Evolutionary conservation across 2,797 vertebrate species (phyloP), one percentile per base, ranked within the genome.

Genomic region (Malurus leucopterus): DNA sequence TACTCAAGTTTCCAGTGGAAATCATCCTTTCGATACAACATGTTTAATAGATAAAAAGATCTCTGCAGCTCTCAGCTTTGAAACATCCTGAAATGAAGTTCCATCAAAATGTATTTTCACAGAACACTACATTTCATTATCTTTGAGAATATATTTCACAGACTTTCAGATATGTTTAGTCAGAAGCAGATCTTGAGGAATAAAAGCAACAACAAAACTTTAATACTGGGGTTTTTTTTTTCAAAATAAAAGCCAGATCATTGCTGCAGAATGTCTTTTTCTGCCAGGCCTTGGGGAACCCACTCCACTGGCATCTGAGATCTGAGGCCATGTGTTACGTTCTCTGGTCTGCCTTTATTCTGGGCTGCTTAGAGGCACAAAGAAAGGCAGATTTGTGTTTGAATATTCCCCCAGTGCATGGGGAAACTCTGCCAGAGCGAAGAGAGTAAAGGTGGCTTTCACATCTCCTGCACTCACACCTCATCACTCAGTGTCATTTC

Each of bases 1-100:
- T 89, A 85, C 79, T 91, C 74, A 84, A 72, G 89, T 91, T 72
- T 69, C 77, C 87, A 91, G 70, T 53, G 71, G 67, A 87, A 92
- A 91, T 65, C 16, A 83, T 53, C 64, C 44, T 87, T 76, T 88
- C 69, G 58, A 72, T 83, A 84, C 58, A 92, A 84, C 46, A 41
- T 78, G 26, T 64, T 92, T 93, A 92, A 95, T 74, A 89, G 84
- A 84, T 86, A 92, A 88, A 87, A 83, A 88, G 82, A 93, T 87
- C 76, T 87, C 58, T 51, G 86, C 46, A 83, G 57, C 32, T 83
- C 40, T 88, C 71, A 62, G 89, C 70, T 91, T 82, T 6, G 6
- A 74, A 87, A 88, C 30, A 46, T 49, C 59, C 36, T 76, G 81
- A 75, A 75, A 90, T 78, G 58, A 85, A 83, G 40, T 93, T 90